These are phyloP conservation scores for Cirrhinus molitorella DNA, from an alignment of 2,797 vertebrate species.

Conservation along the genomic window DNA sequence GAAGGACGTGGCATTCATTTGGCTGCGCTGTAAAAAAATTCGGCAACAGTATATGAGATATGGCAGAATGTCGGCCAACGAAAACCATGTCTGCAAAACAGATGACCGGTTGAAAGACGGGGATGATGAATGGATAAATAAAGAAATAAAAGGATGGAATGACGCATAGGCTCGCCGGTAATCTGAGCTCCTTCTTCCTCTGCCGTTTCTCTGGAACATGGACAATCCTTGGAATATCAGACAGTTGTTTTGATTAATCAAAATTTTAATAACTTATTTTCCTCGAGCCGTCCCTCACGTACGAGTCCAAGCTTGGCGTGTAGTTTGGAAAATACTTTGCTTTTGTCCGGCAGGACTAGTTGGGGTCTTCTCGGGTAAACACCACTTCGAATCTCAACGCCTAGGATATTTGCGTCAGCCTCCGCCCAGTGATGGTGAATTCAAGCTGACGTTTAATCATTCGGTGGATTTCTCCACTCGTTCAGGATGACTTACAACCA, in stretches of 20 bases:
- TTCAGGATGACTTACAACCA: conserved; percentile 28
- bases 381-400: conserved; percentile 5
- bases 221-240: conserved; percentile 10
- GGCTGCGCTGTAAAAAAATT: conserved; percentile 49
- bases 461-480: conserved; percentile 25
- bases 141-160: conserved; percentile 64
- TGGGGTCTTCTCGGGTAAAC: conserved; percentile 14
- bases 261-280: conserved; percentile 16
- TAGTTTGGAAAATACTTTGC: conserved; percentile 39
- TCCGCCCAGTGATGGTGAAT: conserved; percentile 11
- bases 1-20: conserved; percentile 66
- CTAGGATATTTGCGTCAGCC: conserved; percentile 7
- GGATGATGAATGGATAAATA: conserved; percentile 65
- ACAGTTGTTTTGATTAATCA: conserved; percentile 39
- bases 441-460: conserved; percentile 24
- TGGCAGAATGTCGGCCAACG: conserved; percentile 61
- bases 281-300: conserved; percentile 7
- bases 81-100: conserved; percentile 72
- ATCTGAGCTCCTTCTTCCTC: conserved; percentile 12
- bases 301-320: conserved; percentile 5
- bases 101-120: conserved; percentile 64
- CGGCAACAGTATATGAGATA: conserved; percentile 58
- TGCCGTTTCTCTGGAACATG: conserved; percentile 13
- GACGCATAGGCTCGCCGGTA: conserved; percentile 27
- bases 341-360: conserved; percentile 17